Conservation (phyloP, 2,888 invertebrate species). For the Eueremaeus valkanovi region DNA sequence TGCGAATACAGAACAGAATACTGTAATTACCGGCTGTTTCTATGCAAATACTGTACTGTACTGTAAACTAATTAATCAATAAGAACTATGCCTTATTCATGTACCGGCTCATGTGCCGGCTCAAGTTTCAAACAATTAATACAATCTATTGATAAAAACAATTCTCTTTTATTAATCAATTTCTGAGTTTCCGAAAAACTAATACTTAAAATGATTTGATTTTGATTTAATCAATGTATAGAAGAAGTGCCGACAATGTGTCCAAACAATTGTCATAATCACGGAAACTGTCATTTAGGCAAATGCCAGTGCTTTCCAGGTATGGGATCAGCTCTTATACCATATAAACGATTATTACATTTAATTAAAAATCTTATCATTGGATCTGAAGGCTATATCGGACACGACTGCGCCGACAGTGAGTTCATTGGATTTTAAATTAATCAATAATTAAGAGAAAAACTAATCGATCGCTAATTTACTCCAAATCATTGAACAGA, state of each 20-base stretch:
- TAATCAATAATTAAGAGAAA: not conserved
- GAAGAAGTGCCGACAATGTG: conserved; percentile 56
- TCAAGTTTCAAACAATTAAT: no score
- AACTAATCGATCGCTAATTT: no score
- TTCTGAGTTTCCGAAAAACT: no score
- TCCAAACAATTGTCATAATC: conserved; percentile 91
- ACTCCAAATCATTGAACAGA: conserved; percentile 60
- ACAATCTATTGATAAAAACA: no score
- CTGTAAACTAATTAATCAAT: no score
- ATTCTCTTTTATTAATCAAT: no score
- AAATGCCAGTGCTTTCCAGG: conserved; percentile 95
- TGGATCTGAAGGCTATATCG: conserved; percentile 63
- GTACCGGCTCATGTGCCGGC: no score
- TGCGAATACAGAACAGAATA: no score
- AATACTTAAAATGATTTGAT: no score
- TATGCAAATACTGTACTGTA: no score
- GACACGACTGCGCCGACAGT: conserved; percentile 95
- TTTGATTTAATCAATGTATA: not conserved
- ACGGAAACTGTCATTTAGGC: conserved; percentile 87
- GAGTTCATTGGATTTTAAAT: conserved; percentile 53
- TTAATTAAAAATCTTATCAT: not conserved
- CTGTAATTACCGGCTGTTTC: no score
- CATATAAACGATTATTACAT: not conserved
- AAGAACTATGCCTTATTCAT: no score
- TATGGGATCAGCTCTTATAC: not conserved